Evolutionary conservation across 2,888 invertebrate species (phyloP).

Genomic region (Heliconius hortense): DNA sequence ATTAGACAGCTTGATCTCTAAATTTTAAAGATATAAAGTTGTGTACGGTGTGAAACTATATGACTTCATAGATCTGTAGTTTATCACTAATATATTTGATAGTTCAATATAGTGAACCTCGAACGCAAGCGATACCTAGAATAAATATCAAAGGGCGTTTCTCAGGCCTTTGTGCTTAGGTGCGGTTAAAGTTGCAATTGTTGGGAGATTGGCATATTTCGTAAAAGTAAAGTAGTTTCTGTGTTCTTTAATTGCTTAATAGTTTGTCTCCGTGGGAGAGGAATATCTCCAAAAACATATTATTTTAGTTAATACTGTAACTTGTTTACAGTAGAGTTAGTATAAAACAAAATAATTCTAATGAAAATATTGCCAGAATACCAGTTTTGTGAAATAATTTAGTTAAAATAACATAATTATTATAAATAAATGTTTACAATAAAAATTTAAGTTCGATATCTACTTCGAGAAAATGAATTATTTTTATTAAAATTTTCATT

Average conservation of each 20-base stretch:
- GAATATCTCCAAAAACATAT: not conserved
- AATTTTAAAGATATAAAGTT: too few relatives aligned
- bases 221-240: slow-evolving; percentile 30
- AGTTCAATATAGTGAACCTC: not conserved
- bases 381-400: not conserved
- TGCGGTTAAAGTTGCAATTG: slow-evolving; percentile 36
- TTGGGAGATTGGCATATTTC: slow-evolving; percentile 36
- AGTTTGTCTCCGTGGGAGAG: not conserved
- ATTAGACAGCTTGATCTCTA: too few relatives aligned
- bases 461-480: too few relatives aligned
- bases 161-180: slow-evolving; percentile 37
- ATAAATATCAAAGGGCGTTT: slow-evolving; percentile 38
- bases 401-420: too few relatives aligned
- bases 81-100: not conserved
- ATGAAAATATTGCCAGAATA: not conserved
- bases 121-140: slow-evolving; percentile 24
- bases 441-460: too few relatives aligned
- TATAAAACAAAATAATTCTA: not conserved
- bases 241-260: slow-evolving; percentile 5
- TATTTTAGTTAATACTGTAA: not conserved
- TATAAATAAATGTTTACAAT: too few relatives aligned
- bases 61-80: not conserved
- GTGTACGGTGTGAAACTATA: not conserved
- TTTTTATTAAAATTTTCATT: too few relatives aligned
- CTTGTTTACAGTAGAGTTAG: not conserved